These are phyloP conservation scores for Drosophila dunni DNA, from an alignment of 1,140 invertebrate genomes.

Conservation along the genomic window DNA sequence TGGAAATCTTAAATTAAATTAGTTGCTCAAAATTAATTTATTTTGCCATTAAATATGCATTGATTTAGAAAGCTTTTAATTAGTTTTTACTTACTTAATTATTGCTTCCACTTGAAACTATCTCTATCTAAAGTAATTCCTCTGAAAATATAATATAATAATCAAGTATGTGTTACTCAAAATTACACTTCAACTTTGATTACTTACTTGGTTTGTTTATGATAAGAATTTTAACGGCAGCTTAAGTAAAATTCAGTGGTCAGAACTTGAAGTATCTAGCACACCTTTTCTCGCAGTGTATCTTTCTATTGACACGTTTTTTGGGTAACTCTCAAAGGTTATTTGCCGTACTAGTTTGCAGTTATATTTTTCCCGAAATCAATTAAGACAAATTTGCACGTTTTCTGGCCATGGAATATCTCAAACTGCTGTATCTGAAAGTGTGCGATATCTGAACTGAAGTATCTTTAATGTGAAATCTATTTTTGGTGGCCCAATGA, in stretches of 20 bases:
- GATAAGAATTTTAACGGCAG: no score
- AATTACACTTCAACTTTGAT: no score
- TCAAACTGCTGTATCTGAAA: conserved; percentile 24
- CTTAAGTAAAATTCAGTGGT: no score
- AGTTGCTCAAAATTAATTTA: neutral
- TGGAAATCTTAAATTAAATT: neutral
- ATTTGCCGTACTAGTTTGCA: neutral
- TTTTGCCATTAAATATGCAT: conserved; percentile 4
- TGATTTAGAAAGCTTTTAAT: no score
- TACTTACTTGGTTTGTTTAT: no score
- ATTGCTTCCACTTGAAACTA: no score
- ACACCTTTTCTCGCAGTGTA: neutral
- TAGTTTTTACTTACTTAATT: no score
- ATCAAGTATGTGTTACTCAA: no score
- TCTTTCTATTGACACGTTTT: conserved; percentile 10
- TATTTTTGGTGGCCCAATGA: conserved; percentile 25
- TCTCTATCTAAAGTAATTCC: no score
- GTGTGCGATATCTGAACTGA: conserved; percentile 19
- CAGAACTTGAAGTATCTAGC: no score
- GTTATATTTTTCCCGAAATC: neutral
- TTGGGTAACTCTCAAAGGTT: conserved; percentile 13
- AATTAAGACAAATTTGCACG: conserved; percentile 23
- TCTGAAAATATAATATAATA: no score
- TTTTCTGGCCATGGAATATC: conserved; percentile 17
- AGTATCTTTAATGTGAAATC: conserved; percentile 38